Base-by-base conservation (phyloP, 1,140 invertebrate genomes). In the Prorops nasuta region DNA sequence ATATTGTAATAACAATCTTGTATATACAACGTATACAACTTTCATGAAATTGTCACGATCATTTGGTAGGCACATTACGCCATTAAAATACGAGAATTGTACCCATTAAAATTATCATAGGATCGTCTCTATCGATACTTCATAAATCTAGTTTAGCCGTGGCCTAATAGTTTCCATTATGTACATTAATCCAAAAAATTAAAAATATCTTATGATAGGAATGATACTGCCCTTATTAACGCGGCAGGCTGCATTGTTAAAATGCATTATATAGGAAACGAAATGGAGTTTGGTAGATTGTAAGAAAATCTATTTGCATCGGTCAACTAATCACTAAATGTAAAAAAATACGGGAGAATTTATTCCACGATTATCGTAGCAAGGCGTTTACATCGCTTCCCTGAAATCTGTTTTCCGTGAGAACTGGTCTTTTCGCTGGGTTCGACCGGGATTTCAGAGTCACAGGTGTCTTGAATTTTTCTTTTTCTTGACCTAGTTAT, bases 401-500 rank as follows among this genome's bases (percentile, higher is more conserved):
- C 64, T 2, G 56, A 38, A 20, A 63, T 70, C 22, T 70, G 66
- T 63, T 67, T 72, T 15, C 67, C 56, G 34, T 67, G 64, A 14
- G 64, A 17, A 46, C 63, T 67, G 4, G 24, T n/a, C 16, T 19
- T 72, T 61, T 2, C 46, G 35, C 12, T 54, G 57, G 6, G 64
- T 19, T 62, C 59, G 1, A 38, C 14, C 0, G 59, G 61, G 31
- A 51, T 61, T 10, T 62, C 63, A 0, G 44, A 49, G 8, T 24
- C 40, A 16, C 43, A 31, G 18, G 48, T 64, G 0, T 44, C 32
- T 20, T 62, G 49, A 10, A 74, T 49, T 49, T 71, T 72, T 16
- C 67, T 51, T 42, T 71, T 72, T 3, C 62, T 58, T 14, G 64
- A 57, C 45, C 71, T 55, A 0, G 71, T 74, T 4, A 74, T 58